Conservation (phyloP, 1,140 invertebrate genomes). For the Papilio dardanus region DNA sequence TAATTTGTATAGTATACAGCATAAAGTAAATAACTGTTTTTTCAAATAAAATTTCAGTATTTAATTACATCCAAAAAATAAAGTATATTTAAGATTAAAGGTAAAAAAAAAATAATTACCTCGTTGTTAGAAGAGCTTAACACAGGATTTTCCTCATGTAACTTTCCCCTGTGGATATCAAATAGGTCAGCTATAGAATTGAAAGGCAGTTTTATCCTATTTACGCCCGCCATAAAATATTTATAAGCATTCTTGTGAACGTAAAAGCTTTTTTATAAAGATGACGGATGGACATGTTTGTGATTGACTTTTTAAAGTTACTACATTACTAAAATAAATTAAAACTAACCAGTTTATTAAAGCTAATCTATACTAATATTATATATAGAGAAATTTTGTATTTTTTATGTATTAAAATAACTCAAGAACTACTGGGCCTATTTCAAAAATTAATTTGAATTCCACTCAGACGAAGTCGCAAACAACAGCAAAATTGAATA, state of each 20-base stretch:
- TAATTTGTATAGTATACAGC: too few relatives aligned
- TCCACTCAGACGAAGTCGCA: too few relatives aligned
- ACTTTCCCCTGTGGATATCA: background rate
- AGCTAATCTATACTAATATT: too few relatives aligned
- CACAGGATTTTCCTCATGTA: background rate
- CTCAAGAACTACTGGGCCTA: too few relatives aligned
- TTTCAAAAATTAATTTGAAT: too few relatives aligned
- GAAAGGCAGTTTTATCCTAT: slow-evolving; percentile 23
- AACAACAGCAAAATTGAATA: too few relatives aligned
- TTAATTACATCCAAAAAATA: background rate
- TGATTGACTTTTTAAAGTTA: background rate
- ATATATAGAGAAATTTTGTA: too few relatives aligned
- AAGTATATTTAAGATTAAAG: background rate
- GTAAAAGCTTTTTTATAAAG: slow-evolving; percentile 22
- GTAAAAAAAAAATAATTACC: background rate
- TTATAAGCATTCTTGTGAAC: slow-evolving; percentile 25
- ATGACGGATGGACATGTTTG: background rate
- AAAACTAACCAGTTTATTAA: background rate
- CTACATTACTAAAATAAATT: background rate
- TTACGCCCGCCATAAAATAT: slow-evolving; percentile 20
- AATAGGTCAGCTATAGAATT: slow-evolving; percentile 24
- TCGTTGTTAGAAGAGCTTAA: background rate
- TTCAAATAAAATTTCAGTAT: background rate
- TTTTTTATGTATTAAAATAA: too few relatives aligned
- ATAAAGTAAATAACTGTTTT: too few relatives aligned